Evolutionary conservation across 2,888 invertebrate species (phyloP), one percentile per base, ranked within the genome.

Genomic region (Uropetala carovei): DNA sequence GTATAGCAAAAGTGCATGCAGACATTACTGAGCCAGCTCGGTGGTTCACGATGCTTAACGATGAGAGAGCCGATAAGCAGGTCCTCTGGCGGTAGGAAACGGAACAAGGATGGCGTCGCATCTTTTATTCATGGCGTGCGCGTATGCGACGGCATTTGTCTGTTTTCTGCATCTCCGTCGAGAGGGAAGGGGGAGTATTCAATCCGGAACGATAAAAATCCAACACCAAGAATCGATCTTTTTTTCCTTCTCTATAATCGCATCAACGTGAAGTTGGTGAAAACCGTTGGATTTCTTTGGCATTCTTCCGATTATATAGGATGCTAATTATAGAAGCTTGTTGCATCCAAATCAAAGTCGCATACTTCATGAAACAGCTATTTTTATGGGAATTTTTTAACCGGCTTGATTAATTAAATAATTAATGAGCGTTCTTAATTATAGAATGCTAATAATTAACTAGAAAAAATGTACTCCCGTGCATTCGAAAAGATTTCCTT

Each of bases 61-160:
- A 89, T 89, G 89, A 59, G 64, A 30, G 89, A 64, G 43, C 18
- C 60, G 89, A 64, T 89, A 89, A 89, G 60, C 89, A 89, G 60
- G 89, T 59, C 64, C 89, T 89, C 60, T 89, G 89, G 75, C 75
- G 75, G 75, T 75, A 75, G 75, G 89, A 89, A 89, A 89, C 89
- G 89, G 89, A 89, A 89, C 89, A 89, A 60, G 60, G 64, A 64
- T n/a, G n/a, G n/a, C n/a, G n/a, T 89, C 89, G 89, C 89, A 89
- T 89, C 89, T 89, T 89, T 89, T 89, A 89, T 89, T 89, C 89
- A 89, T 89, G 89, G 30, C 64, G 89, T 43, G 89, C 89, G 89
- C 30, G 60, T 64, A 89, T 89, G 89, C 89, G 89, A 89, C 89
- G 89, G 89, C 30, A 89, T 89, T 89, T 64, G 89, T 89, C 89